phyloP scores from a whole-genome alignment of 2,113 vertebrate genomes.

The Helogale parvula region DNA sequence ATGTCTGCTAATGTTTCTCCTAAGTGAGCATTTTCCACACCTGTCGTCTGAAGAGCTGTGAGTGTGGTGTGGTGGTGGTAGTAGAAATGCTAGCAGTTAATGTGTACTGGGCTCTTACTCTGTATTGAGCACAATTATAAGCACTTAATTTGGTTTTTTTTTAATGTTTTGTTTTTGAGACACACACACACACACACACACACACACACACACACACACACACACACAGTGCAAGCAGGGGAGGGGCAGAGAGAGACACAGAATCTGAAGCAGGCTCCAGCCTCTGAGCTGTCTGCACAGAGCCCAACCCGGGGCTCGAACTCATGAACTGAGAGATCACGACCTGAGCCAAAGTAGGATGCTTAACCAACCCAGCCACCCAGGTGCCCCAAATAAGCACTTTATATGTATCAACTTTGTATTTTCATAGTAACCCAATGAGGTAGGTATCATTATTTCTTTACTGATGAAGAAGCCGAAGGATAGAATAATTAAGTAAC shows the following conservation, averaged over 20 bases:
- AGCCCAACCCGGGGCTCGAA: too few relatives aligned
- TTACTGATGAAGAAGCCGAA: background rate
- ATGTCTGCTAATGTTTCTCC: constrained; percentile 1
- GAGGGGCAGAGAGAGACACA: too few relatives aligned
- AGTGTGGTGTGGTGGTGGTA: background rate
- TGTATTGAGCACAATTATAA: background rate
- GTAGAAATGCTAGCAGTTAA: background rate
- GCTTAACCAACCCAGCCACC: too few relatives aligned
- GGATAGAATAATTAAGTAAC: background rate
- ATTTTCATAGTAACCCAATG: background rate
- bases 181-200: too few relatives aligned
- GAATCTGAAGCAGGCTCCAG: too few relatives aligned
- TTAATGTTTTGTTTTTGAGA: too few relatives aligned
- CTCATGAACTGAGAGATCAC: too few relatives aligned
- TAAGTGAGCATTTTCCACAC: background rate
- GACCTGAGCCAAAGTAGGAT: too few relatives aligned
- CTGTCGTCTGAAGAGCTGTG: background rate
- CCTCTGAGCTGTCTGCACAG: too few relatives aligned
- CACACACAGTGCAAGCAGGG: too few relatives aligned
- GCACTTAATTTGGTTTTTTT: background rate
- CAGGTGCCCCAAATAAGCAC: background rate
- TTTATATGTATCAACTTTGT: background rate
- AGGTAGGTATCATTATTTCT: background rate
- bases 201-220: too few relatives aligned
- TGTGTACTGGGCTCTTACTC: background rate